These are phyloP conservation scores for Peromyscus attwateri DNA, from an alignment of 2,797 vertebrate genomes.

Conservation along the genomic window DNA sequence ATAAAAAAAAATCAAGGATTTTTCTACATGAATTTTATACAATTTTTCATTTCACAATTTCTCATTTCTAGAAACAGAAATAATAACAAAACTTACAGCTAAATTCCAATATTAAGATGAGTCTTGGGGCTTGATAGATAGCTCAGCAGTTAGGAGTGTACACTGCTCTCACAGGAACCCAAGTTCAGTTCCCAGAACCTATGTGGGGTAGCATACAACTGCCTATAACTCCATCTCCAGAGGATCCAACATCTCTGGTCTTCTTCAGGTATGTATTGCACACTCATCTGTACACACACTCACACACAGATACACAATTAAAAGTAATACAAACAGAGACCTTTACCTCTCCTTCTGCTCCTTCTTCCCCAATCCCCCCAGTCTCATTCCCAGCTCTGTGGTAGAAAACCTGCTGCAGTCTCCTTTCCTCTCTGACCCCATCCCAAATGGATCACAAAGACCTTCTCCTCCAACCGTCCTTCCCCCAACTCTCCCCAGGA, in stretches of 20 bases:
- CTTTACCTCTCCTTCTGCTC: background rate
- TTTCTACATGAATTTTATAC: slow-evolving; percentile 47
- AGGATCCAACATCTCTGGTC: background rate
- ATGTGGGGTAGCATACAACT: background rate
- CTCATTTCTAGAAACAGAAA: slow-evolving; percentile 16
- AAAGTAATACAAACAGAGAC: background rate
- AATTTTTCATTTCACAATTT: too few relatives aligned
- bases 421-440: background rate
- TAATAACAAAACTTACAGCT: slow-evolving; percentile 25
- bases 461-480: background rate
- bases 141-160: background rate
- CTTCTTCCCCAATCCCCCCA: background rate
- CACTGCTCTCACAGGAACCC: background rate
- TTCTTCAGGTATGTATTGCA: background rate
- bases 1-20: slow-evolving; percentile 46
- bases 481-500: background rate
- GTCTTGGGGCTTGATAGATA: background rate
- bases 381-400: background rate
- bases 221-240: background rate
- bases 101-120: background rate
- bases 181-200: background rate
- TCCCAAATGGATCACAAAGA: background rate
- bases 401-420: background rate
- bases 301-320: background rate
- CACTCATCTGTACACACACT: background rate